Base-by-base conservation (phyloP, 1,140 invertebrate species). In the Nasonia vitripennis region DNA sequence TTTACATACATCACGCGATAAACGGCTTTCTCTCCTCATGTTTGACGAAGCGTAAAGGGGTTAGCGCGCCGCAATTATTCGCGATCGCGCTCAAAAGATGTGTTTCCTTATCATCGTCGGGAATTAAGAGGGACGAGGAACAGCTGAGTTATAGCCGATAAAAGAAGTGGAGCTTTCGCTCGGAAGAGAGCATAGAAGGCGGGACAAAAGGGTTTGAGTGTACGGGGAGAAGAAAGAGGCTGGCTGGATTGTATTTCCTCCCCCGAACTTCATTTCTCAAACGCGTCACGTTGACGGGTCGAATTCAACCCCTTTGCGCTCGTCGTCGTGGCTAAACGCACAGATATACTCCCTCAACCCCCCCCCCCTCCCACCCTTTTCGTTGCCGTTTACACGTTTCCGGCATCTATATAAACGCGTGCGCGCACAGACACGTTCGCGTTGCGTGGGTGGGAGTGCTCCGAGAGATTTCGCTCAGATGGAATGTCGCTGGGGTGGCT, bases 341-440 rank as follows among this genome's bases (percentile, higher is more conserved):
- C 75, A 12, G 10, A 34, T 27, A 17, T 12, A 14, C 27, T 17
- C 10, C 17, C 55, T 2, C n/a, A n/a, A n/a, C n/a, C n/a, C n/a
- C n/a, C n/a, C 48, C 10, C 34, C 27, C 10, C 23, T 20, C 17
- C 23, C 34, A 3, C 34, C 1, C 1, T 27, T 27, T 27, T 27
- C n/a, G 51, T 79, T 86, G 81, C 85, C 81, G 80, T 86, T 86
- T 86, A 86, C 81, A 86, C 85, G 85, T 83, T 86, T 23, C 48
- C 17, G 31, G 12, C 9, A 12, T 67, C 27, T 45, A 17, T 17
- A 31, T 11, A 41, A 11, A 23, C 37, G 31, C 70, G 17, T n/a
- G 17, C 71, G 7, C 67, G 11, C 48, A 11, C 12, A 10, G 2
- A 17, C 11, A 17, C 14, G 14, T 51, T 10, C 6, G 17, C 17